Evolutionary conservation across 2,888 invertebrate species (phyloP), one percentile per base, ranked within the genome.

Genomic region (Automeris io): DNA sequence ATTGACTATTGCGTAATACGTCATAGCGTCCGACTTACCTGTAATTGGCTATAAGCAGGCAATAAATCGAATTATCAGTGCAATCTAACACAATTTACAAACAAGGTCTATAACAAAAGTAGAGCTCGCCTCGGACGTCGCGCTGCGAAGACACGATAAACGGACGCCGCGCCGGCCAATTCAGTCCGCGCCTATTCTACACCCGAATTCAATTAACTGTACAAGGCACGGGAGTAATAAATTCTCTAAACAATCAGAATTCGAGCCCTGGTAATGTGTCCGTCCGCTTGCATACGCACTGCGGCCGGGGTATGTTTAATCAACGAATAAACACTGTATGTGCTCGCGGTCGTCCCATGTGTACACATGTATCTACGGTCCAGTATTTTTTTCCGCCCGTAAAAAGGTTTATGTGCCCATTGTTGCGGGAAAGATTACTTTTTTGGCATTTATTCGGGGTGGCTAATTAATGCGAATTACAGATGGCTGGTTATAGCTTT

Each of bases 211-310:
- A 85, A 85, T 85, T 85, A 85, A 85, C 82, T 75, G 81, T 82
- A 85, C 85, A 85, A 78, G 82, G 80, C 82, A 70, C 79, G 70
- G 65, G 83, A 74, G 85, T 80, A 82, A 86, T 86, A 86, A 86
- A 86, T 86, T 83, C 81, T 85, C 85, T 83, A 85, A 85, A 85
- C 85, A 85, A 85, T 85, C 85, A 85, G 82, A 83, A 85, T 83
- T 83, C 82, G 85, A 83, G 81, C 68, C 78, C 71, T 75, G 80
- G 80, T 83, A 82, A 83, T 83, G 83, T 81, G 83, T 83, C 74
- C 77, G 81, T 77, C 70, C 75, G 75, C 68, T 70, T 83, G 81
- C 85, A 82, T 82, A 78, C 85, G 85, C 83, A 83, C 67, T 82
- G 83, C 82, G 82, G 82, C 72, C 71, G 67, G 70, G 69, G 71